Evolutionary conservation across 2,888 invertebrate genomes (phyloP).

Genomic region (Hirtodrosophila histrioides): DNA sequence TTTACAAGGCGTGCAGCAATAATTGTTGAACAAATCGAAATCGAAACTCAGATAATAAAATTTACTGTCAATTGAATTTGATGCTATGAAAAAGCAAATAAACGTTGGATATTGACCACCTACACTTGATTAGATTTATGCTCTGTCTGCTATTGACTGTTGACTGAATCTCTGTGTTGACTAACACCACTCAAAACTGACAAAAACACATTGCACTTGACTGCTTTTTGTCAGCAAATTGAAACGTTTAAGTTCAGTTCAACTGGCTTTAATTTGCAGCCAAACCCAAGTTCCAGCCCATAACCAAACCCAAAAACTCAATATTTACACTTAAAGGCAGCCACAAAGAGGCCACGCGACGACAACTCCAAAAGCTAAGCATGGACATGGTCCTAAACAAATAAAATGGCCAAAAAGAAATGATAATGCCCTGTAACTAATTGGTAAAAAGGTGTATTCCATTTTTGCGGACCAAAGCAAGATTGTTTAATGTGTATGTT

Average conservation of each 20-base stretch:
- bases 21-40: constrained; percentile 49
- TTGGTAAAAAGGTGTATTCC: background rate
- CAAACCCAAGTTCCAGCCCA: constrained; percentile 10
- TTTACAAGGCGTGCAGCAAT: constrained; percentile 41
- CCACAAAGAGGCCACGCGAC: constrained; percentile 57
- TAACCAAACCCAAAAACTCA: constrained; percentile 38
- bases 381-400: constrained; percentile 61
- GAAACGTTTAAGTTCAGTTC: constrained; percentile 27
- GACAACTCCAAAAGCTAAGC: constrained; percentile 35
- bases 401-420: constrained; percentile 49
- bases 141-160: constrained; percentile 15
- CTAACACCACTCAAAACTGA: constrained; percentile 35
- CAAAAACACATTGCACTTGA: constrained; percentile 41
- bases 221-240: constrained; percentile 42
- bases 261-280: constrained; percentile 39
- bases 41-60: constrained; percentile 54
- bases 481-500: too few species aligned
- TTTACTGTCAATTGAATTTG: constrained; percentile 67
- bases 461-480: too few species aligned
- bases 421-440: constrained; percentile 22
- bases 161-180: constrained; percentile 16
- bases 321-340: constrained; percentile 58
- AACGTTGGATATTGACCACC: constrained; percentile 38
- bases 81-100: constrained; percentile 60
- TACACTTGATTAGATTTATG: constrained; percentile 72